phyloP scores from a whole-genome alignment of 2,888 invertebrate genomes.

The Philhelius pedissequus region DNA sequence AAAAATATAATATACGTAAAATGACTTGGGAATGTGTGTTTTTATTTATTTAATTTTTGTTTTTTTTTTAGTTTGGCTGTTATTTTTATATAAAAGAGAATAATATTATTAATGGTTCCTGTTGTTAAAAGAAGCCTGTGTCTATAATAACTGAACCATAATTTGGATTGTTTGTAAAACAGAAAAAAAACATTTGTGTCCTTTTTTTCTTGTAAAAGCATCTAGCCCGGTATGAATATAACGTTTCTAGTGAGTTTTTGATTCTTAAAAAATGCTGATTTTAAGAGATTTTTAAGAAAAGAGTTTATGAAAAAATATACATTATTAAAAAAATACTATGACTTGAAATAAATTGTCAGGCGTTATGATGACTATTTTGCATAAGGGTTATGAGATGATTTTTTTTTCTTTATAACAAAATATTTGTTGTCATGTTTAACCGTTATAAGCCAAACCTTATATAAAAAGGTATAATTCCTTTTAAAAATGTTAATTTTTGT shows the following conservation, averaged over 20 bases:
- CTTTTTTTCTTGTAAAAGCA: constrained; percentile 55
- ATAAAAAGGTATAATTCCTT: constrained; percentile 34
- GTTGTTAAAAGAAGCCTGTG: constrained; percentile 40
- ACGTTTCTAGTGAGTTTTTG: constrained; percentile 29
- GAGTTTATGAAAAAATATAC: constrained; percentile 5
- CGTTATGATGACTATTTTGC: constrained; percentile 34
- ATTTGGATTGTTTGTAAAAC: constrained; percentile 53
- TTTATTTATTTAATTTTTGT: constrained; percentile 54
- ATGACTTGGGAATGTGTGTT: constrained; percentile 64
- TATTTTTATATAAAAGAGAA: constrained; percentile 34
- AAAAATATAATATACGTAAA: constrained; percentile 34
- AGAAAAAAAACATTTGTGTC: constrained; percentile 29
- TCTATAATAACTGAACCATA: constrained; percentile 22
- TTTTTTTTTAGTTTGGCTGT: constrained; percentile 50
- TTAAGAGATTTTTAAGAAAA: constrained; percentile 18
- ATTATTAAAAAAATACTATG: neutral
- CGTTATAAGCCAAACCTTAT: constrained; percentile 52
- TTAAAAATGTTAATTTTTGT: constrained; percentile 38
- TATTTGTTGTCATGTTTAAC: constrained; percentile 58
- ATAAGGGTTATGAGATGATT: constrained; percentile 53
- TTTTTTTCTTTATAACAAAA: constrained; percentile 27
- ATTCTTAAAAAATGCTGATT: constrained; percentile 37
- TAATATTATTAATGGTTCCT: constrained; percentile 30
- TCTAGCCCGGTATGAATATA: constrained; percentile 62
- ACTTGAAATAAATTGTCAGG: constrained; percentile 23